These are phyloP conservation scores for Gavia stellata DNA, from an alignment of 2,113 vertebrate genomes.

Conservation along the genomic window DNA sequence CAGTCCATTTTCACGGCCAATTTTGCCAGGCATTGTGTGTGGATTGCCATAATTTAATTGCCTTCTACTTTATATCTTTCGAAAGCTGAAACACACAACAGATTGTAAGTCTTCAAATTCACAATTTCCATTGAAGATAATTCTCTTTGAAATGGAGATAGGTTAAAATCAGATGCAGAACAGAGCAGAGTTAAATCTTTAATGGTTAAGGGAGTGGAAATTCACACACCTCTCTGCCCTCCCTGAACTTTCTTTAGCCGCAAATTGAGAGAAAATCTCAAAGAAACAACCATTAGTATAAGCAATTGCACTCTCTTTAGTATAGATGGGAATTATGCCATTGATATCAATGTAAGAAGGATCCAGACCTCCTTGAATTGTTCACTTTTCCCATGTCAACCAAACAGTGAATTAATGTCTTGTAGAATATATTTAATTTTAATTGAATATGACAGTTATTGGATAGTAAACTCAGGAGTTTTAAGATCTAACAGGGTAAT, in stretches of 20 bases:
- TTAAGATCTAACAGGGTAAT: neutral
- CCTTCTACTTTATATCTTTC: neutral
- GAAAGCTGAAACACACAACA: neutral
- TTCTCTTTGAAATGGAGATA: neutral
- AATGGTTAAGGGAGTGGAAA: neutral
- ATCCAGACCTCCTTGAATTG: neutral
- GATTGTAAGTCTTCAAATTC: neutral
- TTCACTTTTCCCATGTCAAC: neutral
- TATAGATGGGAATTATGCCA: neutral
- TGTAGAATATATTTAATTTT: neutral
- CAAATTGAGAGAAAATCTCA: neutral
- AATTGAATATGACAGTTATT: neutral
- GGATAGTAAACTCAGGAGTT: neutral
- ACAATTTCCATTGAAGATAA: neutral
- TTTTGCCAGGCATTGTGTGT: neutral
- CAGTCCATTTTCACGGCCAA: neutral
- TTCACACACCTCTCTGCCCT: neutral
- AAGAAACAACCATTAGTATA: neutral
- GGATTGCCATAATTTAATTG: neutral
- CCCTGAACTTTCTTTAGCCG: neutral
- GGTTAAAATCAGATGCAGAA: neutral
- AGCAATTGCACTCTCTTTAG: neutral
- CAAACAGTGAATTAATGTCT: neutral
- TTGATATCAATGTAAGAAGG: neutral
- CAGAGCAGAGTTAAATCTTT: neutral